A percentile compares a stretch with the other conserved stretches of the same genome.
Evolutionary conservation across 2,113 vertebrate genomes (phyloP).

Genomic region (Vanacampus margaritifer): DNA sequence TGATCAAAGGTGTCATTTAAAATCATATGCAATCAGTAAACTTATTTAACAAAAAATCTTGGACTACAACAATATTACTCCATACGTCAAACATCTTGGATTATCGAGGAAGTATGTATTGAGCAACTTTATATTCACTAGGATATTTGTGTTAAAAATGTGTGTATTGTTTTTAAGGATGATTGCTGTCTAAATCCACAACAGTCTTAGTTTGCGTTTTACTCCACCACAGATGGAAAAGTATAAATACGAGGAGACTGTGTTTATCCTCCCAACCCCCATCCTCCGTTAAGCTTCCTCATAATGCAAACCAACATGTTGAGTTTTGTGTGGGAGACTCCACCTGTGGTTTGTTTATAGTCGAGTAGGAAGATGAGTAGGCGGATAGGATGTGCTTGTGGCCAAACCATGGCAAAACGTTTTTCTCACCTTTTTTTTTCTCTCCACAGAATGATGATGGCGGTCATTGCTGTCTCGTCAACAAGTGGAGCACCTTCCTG

Average conservation of each 20-base stretch:
- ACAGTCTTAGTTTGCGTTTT: conserved; percentile 28
- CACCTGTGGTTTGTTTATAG: conserved; percentile 51
- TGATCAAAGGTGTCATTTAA: no score
- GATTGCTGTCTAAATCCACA: conserved; percentile 13
- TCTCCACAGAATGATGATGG: conserved; percentile 88
- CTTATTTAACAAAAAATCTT: no score
- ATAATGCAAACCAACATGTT: conserved; percentile 39
- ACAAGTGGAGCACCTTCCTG: conserved; percentile 99
- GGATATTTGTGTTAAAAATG: no score
- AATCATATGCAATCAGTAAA: no score
- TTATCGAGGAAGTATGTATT: no score
- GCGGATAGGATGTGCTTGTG: conserved; percentile 23
- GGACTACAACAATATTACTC: no score
- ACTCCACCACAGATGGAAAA: conserved; percentile 53
- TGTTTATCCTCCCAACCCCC: conserved; percentile 39
- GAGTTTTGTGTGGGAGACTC: conserved; percentile 39
- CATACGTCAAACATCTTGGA: no score
- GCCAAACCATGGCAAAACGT: conserved; percentile 37
- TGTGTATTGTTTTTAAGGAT: conserved; percentile 9
- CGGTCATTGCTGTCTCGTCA: conserved; percentile 96
- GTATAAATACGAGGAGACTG: conserved; percentile 46
- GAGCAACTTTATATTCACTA: background rate
- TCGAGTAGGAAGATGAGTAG: conserved; percentile 3
- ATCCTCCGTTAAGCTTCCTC: conserved; percentile 20
- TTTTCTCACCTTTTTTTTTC: conserved; percentile 13